These are phyloP conservation scores for Ichneumoninae sp. DNA, from an alignment of 2,888 invertebrate species.

Conservation along the genomic window DNA sequence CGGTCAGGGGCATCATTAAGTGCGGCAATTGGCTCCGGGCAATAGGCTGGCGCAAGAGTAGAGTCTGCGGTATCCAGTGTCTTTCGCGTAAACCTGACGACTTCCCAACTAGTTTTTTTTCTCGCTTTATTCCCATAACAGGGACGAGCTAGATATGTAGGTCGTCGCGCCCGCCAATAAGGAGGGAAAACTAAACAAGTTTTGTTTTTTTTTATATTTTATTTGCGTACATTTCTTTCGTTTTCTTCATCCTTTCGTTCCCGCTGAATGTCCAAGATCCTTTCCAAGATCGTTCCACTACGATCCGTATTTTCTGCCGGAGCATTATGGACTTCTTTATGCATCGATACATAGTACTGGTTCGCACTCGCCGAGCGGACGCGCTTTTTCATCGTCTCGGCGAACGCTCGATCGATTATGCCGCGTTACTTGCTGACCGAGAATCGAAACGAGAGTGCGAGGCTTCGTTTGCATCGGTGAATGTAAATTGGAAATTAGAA, in stretches of 20 bases:
- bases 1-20: slow-evolving; percentile 3
- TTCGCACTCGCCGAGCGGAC: not conserved
- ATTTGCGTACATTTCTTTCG: slow-evolving; percentile 30
- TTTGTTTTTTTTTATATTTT: slow-evolving; percentile 39
- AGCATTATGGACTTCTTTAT: not conserved
- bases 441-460: slow-evolving; percentile 20
- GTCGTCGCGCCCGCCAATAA: slow-evolving; percentile 69
- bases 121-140: slow-evolving; percentile 32
- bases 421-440: slow-evolving; percentile 36
- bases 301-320: not conserved
- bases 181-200: slow-evolving; percentile 76
- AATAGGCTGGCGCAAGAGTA: slow-evolving; percentile 23
- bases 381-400: not conserved
- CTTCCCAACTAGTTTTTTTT: slow-evolving; percentile 41
- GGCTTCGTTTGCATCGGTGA: not conserved
- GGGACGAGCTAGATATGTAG: slow-evolving; percentile 60
- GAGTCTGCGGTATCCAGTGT: slow-evolving; percentile 10
- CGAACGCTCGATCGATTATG: slow-evolving; percentile 16
- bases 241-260: slow-evolving; percentile 43
- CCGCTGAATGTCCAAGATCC: slow-evolving; percentile 7
- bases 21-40: not conserved
- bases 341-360: not conserved
- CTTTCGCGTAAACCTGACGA: slow-evolving; percentile 23
- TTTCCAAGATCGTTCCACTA: slow-evolving; percentile 5
- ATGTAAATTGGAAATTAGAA: slow-evolving; percentile 24